Conservation (phyloP, 2,113 vertebrate species). For the Halcyon malimbica region DNA sequence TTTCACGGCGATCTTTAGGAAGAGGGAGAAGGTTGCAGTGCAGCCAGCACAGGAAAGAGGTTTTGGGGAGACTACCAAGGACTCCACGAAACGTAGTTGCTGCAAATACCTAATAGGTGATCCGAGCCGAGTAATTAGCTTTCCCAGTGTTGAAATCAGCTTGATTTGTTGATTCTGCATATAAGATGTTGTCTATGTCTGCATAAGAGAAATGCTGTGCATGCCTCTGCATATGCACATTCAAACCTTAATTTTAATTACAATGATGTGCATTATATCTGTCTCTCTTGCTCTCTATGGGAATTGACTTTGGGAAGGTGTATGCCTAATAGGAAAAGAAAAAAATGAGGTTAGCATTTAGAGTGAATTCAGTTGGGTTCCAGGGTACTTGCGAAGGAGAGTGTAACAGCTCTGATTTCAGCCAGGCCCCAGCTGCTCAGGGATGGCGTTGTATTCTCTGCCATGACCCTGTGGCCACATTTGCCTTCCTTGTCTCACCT, state of each 20-base stretch:
- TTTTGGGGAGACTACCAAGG: background rate
- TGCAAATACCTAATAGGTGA: background rate
- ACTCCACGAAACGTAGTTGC: background rate
- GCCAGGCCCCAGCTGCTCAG: background rate
- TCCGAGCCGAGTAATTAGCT: background rate
- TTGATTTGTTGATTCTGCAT: constrained; percentile 44
- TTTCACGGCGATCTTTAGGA: background rate
- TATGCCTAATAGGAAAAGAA: background rate
- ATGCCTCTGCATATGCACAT: background rate
- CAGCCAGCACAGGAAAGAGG: background rate
- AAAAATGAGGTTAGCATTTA: background rate
- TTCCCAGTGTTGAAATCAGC: constrained; percentile 33
- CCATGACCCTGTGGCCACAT: background rate
- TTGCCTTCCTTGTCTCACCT: background rate
- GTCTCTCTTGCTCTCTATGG: background rate
- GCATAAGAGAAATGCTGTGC: background rate
- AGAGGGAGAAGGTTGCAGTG: background rate
- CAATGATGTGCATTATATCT: background rate
- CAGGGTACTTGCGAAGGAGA: background rate
- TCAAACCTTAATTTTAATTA: constrained; percentile 28
- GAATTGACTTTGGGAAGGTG: background rate
- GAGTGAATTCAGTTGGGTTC: background rate
- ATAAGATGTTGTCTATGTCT: background rate
- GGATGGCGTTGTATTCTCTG: background rate
- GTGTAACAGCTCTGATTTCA: background rate